phyloP scores from a whole-genome alignment of 2,888 invertebrate genomes.

The Eupithecia pulchellata region DNA sequence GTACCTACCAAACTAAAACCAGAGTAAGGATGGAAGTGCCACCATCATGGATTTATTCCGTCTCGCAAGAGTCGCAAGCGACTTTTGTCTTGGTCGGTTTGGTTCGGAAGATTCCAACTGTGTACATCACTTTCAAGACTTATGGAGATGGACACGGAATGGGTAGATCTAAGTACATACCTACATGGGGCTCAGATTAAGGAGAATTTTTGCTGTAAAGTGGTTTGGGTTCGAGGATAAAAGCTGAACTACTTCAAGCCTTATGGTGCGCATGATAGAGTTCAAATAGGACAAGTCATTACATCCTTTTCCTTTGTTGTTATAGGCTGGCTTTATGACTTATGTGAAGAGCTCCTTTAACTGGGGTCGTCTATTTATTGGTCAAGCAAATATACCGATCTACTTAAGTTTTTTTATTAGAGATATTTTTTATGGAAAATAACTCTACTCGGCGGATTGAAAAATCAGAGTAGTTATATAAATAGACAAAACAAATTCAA shows the following conservation, averaged over 20 bases:
- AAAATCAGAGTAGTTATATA: not conserved
- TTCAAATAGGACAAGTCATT: not conserved
- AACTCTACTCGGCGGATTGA: not conserved
- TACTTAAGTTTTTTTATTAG: not conserved
- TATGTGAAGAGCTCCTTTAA: constrained; percentile 20
- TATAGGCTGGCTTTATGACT: constrained; percentile 42
- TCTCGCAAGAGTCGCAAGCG: not conserved
- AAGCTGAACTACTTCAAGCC: not conserved
- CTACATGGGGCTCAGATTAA: constrained; percentile 37
- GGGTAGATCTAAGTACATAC: constrained; percentile 53
- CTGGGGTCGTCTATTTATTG: not conserved
- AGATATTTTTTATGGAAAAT: not conserved
- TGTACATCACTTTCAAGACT: constrained; percentile 8
- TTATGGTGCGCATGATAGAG: not conserved
- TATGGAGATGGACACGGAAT: constrained; percentile 57
- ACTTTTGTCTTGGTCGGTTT: not conserved
- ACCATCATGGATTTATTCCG: not conserved
- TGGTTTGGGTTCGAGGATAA: constrained; percentile 8
- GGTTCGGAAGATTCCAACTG: constrained; percentile 1
- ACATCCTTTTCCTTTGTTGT: constrained; percentile 20
- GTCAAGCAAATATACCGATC: not conserved
- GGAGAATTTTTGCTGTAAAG: constrained; percentile 21
- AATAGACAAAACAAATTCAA: no score
- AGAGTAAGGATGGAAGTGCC: not conserved
- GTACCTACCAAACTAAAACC: not conserved